These are phyloP conservation scores for Mormyrops attenuatus DNA, from an alignment of 2,797 vertebrate species.

Conservation along the genomic window DNA sequence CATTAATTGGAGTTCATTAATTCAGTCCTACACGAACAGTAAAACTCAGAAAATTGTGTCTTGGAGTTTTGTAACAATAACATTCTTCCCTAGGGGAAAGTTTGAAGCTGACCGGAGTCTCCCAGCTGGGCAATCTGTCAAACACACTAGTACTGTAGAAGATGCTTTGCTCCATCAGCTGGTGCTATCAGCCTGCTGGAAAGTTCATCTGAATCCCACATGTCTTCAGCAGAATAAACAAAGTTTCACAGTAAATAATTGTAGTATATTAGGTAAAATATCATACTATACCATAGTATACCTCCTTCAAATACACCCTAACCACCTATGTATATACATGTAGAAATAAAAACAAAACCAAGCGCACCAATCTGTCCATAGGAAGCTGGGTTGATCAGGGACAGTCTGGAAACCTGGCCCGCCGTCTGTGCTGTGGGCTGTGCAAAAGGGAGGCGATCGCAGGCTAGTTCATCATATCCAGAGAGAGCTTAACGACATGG, in stretches of 20 bases:
- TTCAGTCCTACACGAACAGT: neutral
- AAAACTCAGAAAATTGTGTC: neutral
- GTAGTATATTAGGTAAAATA: neutral
- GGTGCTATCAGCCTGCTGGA: neutral
- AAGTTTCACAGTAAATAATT: neutral
- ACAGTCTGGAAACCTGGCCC: slow-evolving; percentile 60
- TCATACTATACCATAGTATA: neutral
- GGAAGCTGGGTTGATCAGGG: slow-evolving; percentile 70
- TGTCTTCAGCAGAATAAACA: neutral
- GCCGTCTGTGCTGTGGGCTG: slow-evolving; percentile 54
- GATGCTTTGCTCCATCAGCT: neutral
- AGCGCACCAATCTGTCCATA: slow-evolving; percentile 74
- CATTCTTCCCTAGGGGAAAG: neutral
- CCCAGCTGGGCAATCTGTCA: neutral
- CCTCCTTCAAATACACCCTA: neutral
- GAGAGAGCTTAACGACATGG: neutral
- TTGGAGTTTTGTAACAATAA: neutral
- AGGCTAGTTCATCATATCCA: neutral
- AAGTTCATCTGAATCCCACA: neutral
- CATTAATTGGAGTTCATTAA: neutral
- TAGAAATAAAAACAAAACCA: neutral
- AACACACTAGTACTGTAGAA: neutral
- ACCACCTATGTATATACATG: neutral
- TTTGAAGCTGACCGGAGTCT: neutral
- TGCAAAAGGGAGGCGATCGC: slow-evolving; percentile 23